Base-by-base conservation (phyloP, 2,888 invertebrate genomes). In the Linnaemya tessellans region DNA sequence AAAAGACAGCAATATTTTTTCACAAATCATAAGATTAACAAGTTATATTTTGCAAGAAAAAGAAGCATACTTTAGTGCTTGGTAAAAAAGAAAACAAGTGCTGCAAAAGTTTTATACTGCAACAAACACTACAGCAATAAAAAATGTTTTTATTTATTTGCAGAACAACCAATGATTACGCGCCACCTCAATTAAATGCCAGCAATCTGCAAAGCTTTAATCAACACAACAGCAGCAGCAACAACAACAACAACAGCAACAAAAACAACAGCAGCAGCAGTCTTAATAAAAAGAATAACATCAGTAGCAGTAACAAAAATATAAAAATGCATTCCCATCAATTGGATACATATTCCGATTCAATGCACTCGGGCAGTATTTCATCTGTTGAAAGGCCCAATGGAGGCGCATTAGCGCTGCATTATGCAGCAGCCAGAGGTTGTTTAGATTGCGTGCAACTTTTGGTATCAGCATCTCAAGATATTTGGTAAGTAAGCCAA, bases 401-500 rank as follows among this genome's bases (percentile, higher is more conserved):
- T 86, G 92, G 92, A 92, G 96, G 96, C 88, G 97, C 96, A 84
- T 94, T 97, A 88, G 97, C 97, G 87, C 94, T 97, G 84, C 97
- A 97, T 93, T 97, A 97, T 93, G 97, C 97, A 15, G 96, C 97
- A 41, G 97, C 97, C 80, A 94, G 97, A 88, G 97, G 97, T 87
- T 97, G 97, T 91, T 94, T 97, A 88, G 97, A 97, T 92, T 97
- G 97, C 92, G 97, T 97, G 89, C 94, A 96, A 88, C 93, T 97
- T 22, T 94, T 97, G 60, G 95, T 96, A 49, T 96, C 96, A 92
- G 95, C 96, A 70, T 95, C 96, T 87, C 94, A 96, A 73, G 96
- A 96, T 90, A 95, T 96, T 90, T 96, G 96, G 96, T 97, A 93
- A 93, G 93, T 91, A 64, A 41, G 51, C 38, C 70, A 18, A 74